Conservation (phyloP, 2,888 invertebrate genomes). For the Steromphala cineraria region DNA sequence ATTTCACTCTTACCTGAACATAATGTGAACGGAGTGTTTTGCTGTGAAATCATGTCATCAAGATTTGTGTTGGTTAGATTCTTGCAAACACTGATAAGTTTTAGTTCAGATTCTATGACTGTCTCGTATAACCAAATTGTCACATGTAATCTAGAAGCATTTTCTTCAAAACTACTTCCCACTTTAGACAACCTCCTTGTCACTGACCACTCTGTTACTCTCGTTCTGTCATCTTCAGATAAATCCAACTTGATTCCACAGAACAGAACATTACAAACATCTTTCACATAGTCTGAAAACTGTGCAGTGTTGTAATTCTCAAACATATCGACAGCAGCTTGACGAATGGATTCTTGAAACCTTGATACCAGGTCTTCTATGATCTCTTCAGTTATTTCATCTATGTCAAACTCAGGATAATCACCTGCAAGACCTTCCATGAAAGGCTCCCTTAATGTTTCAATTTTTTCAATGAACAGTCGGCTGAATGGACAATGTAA, state of each 20-base stretch:
- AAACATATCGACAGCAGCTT: not conserved
- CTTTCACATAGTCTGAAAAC: constrained; percentile 3
- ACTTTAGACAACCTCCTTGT: not conserved
- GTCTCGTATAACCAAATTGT: constrained; percentile 25
- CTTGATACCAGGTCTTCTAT: too few species aligned
- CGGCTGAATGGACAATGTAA: not conserved
- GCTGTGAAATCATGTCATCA: not conserved
- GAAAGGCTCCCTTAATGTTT: not conserved
- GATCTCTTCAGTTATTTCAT: constrained; percentile 1
- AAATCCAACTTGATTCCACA: not conserved
- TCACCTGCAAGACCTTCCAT: not conserved
- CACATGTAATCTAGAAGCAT: constrained; percentile 29
- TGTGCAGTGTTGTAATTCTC: not conserved
- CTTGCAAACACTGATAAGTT: constrained; percentile 16
- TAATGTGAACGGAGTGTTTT: not conserved
- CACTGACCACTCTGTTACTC: not conserved
- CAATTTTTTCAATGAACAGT: not conserved
- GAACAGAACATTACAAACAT: not conserved
- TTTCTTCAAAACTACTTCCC: not conserved
- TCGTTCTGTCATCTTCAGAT: not conserved
- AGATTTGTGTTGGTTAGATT: constrained; percentile 2
- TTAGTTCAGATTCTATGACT: constrained; percentile 12
- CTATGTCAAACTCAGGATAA: not conserved
- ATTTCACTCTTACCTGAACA: too few species aligned
- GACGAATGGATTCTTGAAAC: not conserved